A percentile compares a stretch with the other conserved stretches of the same genome.
Evolutionary conservation across 2,797 vertebrate genomes (phyloP).

Genomic region (Rallus crepitans): DNA sequence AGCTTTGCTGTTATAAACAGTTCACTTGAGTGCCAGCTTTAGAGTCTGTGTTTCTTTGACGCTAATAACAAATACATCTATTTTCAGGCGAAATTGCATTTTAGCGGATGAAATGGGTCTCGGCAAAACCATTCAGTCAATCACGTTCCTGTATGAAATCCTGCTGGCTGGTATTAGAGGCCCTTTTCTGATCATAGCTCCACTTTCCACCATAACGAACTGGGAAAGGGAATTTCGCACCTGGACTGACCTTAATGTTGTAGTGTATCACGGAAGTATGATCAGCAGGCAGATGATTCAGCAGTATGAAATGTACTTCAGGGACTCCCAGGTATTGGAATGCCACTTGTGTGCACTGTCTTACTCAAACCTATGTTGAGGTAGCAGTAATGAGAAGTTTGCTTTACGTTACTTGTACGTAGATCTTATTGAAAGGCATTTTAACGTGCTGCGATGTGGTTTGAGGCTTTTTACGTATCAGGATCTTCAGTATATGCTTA

Average conservation of each 20-base stretch:
- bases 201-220: constrained; percentile 97
- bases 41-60: background rate
- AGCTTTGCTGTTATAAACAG: constrained; percentile 3
- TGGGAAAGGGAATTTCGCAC: constrained; percentile 98
- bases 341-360: background rate
- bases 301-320: constrained; percentile 99
- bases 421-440: background rate
- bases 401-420: background rate
- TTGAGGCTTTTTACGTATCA: background rate
- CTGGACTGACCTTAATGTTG: constrained; percentile 95
- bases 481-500: background rate
- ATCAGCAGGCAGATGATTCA: constrained; percentile 99
- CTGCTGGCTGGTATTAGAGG: constrained; percentile 88
- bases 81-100: constrained; percentile 95
- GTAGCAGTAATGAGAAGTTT: background rate
- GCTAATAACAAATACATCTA: background rate
- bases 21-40: background rate
- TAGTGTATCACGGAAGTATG: constrained; percentile 97
- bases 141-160: constrained; percentile 97
- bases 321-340: constrained; percentile 91
- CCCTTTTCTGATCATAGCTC: constrained; percentile 98
- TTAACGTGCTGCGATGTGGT: background rate
- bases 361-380: background rate
- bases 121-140: constrained; percentile 98
- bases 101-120: constrained; percentile 99